Conservation (phyloP, 2,797 vertebrate species). For the Vespertilio murinus region DNA sequence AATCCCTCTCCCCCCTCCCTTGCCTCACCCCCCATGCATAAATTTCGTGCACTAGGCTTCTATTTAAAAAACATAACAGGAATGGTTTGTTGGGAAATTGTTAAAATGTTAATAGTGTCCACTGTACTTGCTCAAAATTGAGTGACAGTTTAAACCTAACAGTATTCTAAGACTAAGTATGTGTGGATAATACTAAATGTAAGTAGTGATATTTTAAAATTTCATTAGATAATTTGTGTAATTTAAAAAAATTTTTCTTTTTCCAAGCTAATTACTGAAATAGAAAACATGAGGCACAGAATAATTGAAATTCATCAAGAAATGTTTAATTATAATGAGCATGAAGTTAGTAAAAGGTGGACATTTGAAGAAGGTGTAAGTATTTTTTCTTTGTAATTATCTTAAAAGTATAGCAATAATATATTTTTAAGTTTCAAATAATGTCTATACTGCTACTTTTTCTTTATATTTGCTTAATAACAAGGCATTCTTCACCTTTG, state of each 20-base stretch:
- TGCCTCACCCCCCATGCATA: no score
- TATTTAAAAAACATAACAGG: not conserved
- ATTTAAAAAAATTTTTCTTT: constrained; percentile 37
- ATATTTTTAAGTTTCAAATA: constrained; percentile 33
- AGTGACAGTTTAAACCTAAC: not conserved
- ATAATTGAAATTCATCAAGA: constrained; percentile 97
- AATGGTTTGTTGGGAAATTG: not conserved
- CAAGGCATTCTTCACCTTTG: not conserved
- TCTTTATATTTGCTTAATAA: not conserved
- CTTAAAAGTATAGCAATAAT: constrained; percentile 32
- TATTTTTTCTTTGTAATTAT: constrained; percentile 54
- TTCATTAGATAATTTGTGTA: constrained; percentile 16
- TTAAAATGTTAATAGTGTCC: constrained; percentile 17
- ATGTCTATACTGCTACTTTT: not conserved
- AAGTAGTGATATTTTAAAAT: constrained; percentile 3
- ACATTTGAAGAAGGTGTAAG: constrained; percentile 98
- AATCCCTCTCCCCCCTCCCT: no score
- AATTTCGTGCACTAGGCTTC: no score
- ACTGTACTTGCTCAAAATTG: not conserved
- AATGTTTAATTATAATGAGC: constrained; percentile 98
- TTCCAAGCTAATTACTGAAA: constrained; percentile 95
- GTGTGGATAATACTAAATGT: constrained; percentile 36
- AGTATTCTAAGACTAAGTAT: constrained; percentile 13
- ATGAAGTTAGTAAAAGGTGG: constrained; percentile 99
- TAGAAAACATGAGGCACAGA: constrained; percentile 99